Evolutionary conservation across 2,113 vertebrate genomes (phyloP).

Genomic region (Cheirogaleus medius): DNA sequence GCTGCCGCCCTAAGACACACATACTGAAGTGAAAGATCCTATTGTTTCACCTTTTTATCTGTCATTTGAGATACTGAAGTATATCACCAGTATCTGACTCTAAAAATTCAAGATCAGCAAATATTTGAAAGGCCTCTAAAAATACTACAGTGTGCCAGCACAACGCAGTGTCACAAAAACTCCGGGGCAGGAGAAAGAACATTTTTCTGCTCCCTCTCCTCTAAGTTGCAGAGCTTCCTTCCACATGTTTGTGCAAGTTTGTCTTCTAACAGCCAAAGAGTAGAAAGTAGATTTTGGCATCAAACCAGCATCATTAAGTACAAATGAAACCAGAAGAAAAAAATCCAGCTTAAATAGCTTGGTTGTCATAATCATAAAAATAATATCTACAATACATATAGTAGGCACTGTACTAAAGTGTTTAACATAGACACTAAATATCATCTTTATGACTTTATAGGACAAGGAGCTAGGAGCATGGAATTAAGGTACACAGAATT

Average conservation of each 20-base stretch:
- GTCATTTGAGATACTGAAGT: background rate
- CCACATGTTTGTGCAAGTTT: background rate
- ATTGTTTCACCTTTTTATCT: background rate
- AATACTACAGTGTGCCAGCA: background rate
- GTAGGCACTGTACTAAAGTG: background rate
- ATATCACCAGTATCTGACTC: background rate
- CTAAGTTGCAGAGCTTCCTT: background rate
- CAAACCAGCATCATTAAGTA: background rate
- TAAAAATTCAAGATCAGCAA: background rate
- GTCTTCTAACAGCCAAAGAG: background rate
- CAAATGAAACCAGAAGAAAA: background rate
- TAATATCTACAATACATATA: background rate
- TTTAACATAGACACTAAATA: background rate
- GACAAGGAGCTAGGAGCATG: background rate
- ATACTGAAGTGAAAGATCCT: background rate
- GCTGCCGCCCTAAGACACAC: background rate
- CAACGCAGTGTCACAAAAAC: background rate
- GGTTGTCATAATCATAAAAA: background rate
- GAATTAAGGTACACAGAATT: background rate
- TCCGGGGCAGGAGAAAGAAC: background rate
- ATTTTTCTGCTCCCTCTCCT: background rate
- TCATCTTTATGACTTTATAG: background rate
- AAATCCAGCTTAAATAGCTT: background rate
- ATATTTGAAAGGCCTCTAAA: background rate
- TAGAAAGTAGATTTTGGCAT: background rate